Evolutionary conservation across 2,888 invertebrate species (phyloP), one percentile per base, ranked within the genome.

Genomic region (Coelogynopora nodosa): DNA sequence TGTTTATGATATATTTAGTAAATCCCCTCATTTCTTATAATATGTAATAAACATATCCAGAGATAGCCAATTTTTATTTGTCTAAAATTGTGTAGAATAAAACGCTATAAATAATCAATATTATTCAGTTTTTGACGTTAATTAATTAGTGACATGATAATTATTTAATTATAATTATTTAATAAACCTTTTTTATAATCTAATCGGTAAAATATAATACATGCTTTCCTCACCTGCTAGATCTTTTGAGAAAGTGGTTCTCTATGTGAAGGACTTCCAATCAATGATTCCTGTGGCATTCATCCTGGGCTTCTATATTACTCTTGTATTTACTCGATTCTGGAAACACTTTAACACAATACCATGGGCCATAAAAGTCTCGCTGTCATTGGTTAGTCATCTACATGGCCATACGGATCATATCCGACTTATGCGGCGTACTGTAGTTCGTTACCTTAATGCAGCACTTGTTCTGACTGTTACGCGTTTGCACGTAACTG

Each of bases 241-340:
- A 80, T 67, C 49, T 18, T 85, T 85, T 23, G 85, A 85, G 74
- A 85, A 29, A 5, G 67, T 85, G 49, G n/a, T 85, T 0, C 13
- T 5, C 23, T 85, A 80, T 23, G 85, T 85, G n/a, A 10, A 49
- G 13, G 67, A 85, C 18, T 85, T 67, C 10, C 85, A 85, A 18
- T n/a, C 67, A 1, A 67, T 85, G 29, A 85, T 85, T 13, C 85
- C 85, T 1, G 30, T 85, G 13, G 85, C 74, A 0, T 85, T 85
- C 67, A 67, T 85, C 0, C 29, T 85, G 1, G 85, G 85, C n/a
- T 85, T 85, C 28, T 85, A 85, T 67, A 29, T 85, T 10, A 85
- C 49, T 67, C 85, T 85, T 5, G 29, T 85, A 18, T 85, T 80
- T 74, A 67, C 29, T n/a, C 13, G 85, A n/a, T 85, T 85, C 67